These are phyloP conservation scores for Tetragnatha montana DNA, from an alignment of 2,888 invertebrate species.

Conservation along the genomic window DNA sequence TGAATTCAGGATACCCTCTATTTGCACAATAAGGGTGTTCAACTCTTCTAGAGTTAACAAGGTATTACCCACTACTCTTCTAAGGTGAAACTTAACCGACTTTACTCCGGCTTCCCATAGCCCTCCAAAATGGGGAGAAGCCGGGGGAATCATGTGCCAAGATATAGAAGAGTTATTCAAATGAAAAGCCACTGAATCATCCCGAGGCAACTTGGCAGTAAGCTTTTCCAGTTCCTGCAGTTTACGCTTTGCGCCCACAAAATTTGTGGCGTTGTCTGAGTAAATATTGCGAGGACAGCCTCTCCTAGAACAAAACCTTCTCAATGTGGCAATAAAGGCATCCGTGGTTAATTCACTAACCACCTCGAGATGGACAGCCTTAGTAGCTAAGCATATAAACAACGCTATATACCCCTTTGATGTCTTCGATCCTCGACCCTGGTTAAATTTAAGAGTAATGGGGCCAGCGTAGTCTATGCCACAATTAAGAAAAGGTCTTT, in stretches of 20 bases:
- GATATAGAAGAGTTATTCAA: not conserved
- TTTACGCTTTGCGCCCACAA: not conserved
- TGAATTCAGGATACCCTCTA: constrained; percentile 1
- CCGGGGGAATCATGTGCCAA: not conserved
- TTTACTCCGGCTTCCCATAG: not conserved
- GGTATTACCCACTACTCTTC: too few species aligned
- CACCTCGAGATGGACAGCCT: not conserved
- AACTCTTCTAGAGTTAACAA: not conserved
- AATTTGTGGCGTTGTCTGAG: not conserved
- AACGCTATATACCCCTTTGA: not conserved
- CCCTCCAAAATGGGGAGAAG: not conserved
- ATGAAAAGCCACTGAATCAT: not conserved
- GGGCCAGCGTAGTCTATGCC: not conserved
- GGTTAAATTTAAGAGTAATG: not conserved
- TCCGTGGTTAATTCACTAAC: not conserved
- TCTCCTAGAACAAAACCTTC: not conserved
- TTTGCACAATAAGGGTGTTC: not conserved
- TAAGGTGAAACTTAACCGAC: too few species aligned
- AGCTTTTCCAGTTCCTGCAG: not conserved
- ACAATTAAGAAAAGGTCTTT: not conserved
- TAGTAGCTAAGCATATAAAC: not conserved
- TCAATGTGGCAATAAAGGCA: not conserved
- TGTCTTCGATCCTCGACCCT: not conserved
- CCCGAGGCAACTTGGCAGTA: not conserved
- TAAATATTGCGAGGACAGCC: not conserved